Percentiles rank a stretch among this genome's conserved stretches.
phyloP scores from a whole-genome alignment of 2,797 vertebrate species.

The Remorina albescens region DNA sequence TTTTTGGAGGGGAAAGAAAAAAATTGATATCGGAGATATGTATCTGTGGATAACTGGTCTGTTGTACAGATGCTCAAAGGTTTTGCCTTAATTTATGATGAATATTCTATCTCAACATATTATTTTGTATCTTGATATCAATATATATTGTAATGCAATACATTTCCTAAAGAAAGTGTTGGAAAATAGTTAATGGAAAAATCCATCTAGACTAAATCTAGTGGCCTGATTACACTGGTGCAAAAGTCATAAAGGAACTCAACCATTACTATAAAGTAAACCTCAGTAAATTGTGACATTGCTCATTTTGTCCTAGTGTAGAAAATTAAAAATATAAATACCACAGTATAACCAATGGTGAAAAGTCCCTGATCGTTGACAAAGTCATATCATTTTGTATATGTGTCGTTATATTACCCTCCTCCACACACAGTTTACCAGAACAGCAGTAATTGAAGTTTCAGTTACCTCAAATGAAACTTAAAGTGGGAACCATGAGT shows the following conservation, averaged over 20 bases:
- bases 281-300: neutral
- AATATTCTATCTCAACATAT: neutral
- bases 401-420: neutral
- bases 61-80: neutral
- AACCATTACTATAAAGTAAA: neutral
- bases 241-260: neutral
- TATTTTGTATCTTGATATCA: neutral
- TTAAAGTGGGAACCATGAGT: slow-evolving; percentile 30
- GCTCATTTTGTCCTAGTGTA: neutral
- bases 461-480: too few relatives aligned
- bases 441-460: too few relatives aligned
- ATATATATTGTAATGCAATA: neutral
- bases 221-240: neutral
- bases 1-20: too few relatives aligned
- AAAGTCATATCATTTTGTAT: neutral
- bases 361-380: neutral
- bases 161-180: neutral
- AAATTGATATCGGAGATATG: neutral
- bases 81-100: neutral
- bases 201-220: neutral
- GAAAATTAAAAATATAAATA: neutral
- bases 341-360: neutral
- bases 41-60: neutral
- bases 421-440: neutral
- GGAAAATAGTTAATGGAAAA: neutral